A percentile compares a stretch with the other conserved stretches of the same genome.
Conservation (phyloP, 2,888 invertebrate genomes). For the Hymenopus coronatus region DNA sequence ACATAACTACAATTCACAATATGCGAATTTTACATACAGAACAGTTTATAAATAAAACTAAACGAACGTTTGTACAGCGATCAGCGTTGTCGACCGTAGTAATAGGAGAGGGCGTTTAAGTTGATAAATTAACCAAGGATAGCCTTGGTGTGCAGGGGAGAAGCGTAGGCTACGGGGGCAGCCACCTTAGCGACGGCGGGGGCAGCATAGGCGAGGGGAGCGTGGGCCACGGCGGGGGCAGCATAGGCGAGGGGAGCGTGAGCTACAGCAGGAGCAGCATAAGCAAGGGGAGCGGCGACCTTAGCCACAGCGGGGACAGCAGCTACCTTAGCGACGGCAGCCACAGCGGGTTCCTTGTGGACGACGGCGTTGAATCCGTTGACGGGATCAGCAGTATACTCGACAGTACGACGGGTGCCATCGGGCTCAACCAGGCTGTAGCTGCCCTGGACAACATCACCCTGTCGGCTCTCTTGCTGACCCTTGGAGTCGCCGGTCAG, state of each 20-base stretch:
- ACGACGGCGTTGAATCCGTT: slow-evolving; percentile 37
- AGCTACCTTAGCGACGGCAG: slow-evolving; percentile 33
- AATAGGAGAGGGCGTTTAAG: not conserved
- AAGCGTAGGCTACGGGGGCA: slow-evolving; percentile 18
- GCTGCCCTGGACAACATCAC: slow-evolving; percentile 35
- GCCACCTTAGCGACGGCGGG: slow-evolving; percentile 20
- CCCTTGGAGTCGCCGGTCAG: slow-evolving; percentile 35
- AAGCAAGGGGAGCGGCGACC: slow-evolving; percentile 27
- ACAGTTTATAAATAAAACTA: slow-evolving; percentile 13
- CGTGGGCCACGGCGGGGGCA: not conserved
- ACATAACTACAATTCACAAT: slow-evolving; percentile 8
- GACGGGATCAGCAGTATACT: slow-evolving; percentile 36
- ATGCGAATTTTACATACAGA: slow-evolving; percentile 8
- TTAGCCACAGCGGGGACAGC: slow-evolving; percentile 27
- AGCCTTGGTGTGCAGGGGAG: slow-evolving; percentile 9
- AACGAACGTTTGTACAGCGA: slow-evolving; percentile 20
- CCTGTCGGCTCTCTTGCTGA: slow-evolving; percentile 34
- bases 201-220: slow-evolving; percentile 9
- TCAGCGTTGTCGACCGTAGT: not conserved
- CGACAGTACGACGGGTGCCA: slow-evolving; percentile 35
- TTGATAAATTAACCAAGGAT: not conserved
- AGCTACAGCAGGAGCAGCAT: slow-evolving; percentile 29
- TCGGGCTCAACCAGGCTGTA: slow-evolving; percentile 35
- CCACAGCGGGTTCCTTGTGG: slow-evolving; percentile 32
- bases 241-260: slow-evolving; percentile 24